Base-by-base conservation (phyloP, 2,888 invertebrate species). In the Caradrina kadenii region DNA sequence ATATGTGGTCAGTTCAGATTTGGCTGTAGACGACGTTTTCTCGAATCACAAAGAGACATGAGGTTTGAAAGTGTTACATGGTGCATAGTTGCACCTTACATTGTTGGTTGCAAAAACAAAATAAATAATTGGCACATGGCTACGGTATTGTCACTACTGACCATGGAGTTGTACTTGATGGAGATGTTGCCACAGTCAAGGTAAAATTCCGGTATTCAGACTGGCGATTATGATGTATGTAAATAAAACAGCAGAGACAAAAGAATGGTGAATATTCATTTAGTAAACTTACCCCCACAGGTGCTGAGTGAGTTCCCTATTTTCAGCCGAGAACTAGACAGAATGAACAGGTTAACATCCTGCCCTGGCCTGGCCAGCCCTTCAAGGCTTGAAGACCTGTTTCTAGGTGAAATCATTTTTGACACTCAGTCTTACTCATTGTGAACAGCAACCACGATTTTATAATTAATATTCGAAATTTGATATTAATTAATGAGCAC, bases 401-500 rank as follows among this genome's bases (percentile, higher is more conserved):
- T 52, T 17, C 10, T n/a, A 53, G 8, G 11, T 22, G 42, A 66
- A 21, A 26, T 19, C 35, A 22, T 42, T 58, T 45, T 73, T 19
- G 10, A 60, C 59, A 45, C 31, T 45, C 31, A 21, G 15, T n/a
- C 31, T 6, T 19, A 21, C 42, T 50, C 55, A 22, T 48, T 22
- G 26, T 35, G n/a, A 39, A 66, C 26, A 52, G 50, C 31, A 59
- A 54, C 39, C 53, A 56, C 49, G 21, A 76, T 55, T 56, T 66
- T 35, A 62, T 54, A 52, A 64, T 49, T 61, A 26, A 76, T 52
- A 65, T 64, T 48, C n/a, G 22, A 79, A 65, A 69, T 68, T 50
- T 63, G n/a, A 65, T 75, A 79, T 63, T 79, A 59, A 76, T 79
- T 79, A 77, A 79, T 55, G 62, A 60, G 50, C 62, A 79, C 73